phyloP scores from a whole-genome alignment of 1,140 invertebrate genomes.

The Solenopsis invicta region DNA sequence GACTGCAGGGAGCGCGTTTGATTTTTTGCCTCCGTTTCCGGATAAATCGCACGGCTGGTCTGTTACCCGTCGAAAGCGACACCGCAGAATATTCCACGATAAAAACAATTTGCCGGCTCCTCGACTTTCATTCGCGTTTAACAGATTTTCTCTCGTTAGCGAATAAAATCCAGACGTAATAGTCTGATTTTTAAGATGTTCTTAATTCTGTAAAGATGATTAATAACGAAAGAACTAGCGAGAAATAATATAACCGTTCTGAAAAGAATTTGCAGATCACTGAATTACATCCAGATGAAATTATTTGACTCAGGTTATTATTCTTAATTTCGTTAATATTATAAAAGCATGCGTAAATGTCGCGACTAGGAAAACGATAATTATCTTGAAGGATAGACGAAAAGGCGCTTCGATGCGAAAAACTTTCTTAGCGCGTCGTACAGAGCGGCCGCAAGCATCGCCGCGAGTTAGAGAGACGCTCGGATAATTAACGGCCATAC shows the following conservation, averaged over 20 bases:
- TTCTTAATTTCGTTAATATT: background rate
- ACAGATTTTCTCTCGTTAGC: background rate
- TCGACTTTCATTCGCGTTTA: background rate
- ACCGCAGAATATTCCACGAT: conserved; percentile 41
- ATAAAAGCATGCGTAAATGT: background rate
- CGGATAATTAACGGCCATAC: conserved; percentile 78
- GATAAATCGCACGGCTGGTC: conserved; percentile 22
- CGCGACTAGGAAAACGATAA: background rate
- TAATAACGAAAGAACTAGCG: background rate
- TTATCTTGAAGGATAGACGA: conserved; percentile 10
- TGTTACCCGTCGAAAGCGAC: background rate
- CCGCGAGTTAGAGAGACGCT: conserved; percentile 74
- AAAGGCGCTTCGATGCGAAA: conserved; percentile 3
- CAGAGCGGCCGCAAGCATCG: conserved; percentile 51
- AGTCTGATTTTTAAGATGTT: background rate
- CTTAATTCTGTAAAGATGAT: background rate
- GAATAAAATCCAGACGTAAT: background rate
- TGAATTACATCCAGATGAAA: background rate
- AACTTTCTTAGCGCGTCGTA: conserved; percentile 42
- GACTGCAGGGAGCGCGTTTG: conserved; percentile 5
- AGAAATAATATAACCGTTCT: background rate
- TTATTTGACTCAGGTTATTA: background rate
- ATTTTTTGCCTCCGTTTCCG: conserved; percentile 12
- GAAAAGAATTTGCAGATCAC: background rate
- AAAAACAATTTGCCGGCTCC: background rate